These are phyloP conservation scores for Leptura quadrifasciata DNA, from an alignment of 2,888 invertebrate species.

Conservation along the genomic window DNA sequence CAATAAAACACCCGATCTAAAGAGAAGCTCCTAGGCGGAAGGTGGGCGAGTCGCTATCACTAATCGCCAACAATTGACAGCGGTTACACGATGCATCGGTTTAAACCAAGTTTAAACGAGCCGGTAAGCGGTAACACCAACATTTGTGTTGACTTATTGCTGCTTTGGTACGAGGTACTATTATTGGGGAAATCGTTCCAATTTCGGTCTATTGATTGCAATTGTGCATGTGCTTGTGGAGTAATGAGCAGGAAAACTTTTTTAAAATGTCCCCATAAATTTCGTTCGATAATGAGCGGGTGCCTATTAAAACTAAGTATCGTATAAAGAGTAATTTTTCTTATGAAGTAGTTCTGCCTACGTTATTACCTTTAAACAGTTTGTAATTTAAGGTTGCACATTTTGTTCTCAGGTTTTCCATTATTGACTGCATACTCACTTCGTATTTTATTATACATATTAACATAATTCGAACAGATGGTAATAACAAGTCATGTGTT, in stretches of 20 bases:
- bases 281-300: neutral
- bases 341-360: too few relatives aligned
- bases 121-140: conserved; percentile 36
- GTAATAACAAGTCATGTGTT: too few relatives aligned
- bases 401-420: too few relatives aligned
- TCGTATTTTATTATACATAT: too few relatives aligned
- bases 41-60: conserved; percentile 31
- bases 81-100: conserved; percentile 46
- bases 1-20: conserved; percentile 33
- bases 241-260: conserved; percentile 15
- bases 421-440: too few relatives aligned
- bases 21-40: neutral
- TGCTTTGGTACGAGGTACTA: conserved; percentile 5
- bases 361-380: too few relatives aligned
- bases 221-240: conserved; percentile 24
- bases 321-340: too few relatives aligned
- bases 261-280: conserved; percentile 3
- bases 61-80: conserved; percentile 48
- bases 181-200: conserved; percentile 33
- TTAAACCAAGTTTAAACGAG: conserved; percentile 48
- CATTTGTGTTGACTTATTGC: conserved; percentile 58
- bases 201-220: conserved; percentile 37
- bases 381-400: too few relatives aligned
- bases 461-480: too few relatives aligned
- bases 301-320: neutral